Evolutionary conservation across 2,113 vertebrate species (phyloP).

Genomic region (Amblyornis subalaris): DNA sequence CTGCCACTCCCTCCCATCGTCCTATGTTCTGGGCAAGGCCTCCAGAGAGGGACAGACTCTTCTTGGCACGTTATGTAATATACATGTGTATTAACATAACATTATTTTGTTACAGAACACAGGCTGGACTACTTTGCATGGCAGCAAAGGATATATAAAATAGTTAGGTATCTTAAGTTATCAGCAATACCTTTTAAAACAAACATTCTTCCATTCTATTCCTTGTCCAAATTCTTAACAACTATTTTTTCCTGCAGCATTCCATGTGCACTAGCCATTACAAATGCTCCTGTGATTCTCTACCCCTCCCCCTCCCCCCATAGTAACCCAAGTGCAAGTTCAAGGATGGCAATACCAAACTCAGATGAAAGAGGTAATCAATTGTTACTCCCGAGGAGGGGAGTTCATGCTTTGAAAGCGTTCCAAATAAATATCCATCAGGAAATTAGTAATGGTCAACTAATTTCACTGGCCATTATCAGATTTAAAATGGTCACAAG

Average conservation of each 20-base stretch:
- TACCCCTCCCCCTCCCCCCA: not conserved
- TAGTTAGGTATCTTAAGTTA: not conserved
- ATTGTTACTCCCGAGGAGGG: not conserved
- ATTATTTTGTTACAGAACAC: not conserved
- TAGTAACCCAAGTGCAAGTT: not conserved
- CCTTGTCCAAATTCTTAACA: not conserved
- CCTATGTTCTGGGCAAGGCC: not conserved
- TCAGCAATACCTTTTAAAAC: not conserved
- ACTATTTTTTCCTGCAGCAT: not conserved
- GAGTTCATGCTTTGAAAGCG: not conserved
- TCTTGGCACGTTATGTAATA: not conserved
- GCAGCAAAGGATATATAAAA: not conserved
- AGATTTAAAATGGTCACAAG: not conserved
- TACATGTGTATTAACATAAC: not conserved
- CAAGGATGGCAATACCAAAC: not conserved
- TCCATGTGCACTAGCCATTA: not conserved
- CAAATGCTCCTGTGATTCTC: not conserved
- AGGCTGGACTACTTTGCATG: not conserved
- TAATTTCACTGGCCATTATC: not conserved
- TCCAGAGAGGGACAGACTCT: not conserved
- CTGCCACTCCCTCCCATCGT: constrained; percentile 29
- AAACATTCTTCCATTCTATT: not conserved
- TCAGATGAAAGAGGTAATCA: not conserved
- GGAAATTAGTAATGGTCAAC: not conserved
- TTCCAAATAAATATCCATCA: not conserved